Conservation (phyloP, 2,113 vertebrate species). For the Lanius collurio region DNA sequence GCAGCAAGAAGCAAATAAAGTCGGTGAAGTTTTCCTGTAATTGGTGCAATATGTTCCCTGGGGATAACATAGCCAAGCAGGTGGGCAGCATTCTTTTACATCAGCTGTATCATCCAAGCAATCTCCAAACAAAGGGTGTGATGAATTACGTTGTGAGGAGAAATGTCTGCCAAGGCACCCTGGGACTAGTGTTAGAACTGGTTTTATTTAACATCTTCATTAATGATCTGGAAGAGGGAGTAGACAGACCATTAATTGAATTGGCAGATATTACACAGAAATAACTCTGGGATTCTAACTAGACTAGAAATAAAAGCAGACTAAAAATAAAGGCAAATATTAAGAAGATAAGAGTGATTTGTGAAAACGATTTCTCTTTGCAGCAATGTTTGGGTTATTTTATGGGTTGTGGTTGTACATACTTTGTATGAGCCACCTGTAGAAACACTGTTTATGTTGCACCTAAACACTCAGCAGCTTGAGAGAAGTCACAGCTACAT, state of each 20-base stretch:
- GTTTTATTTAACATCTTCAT: constrained; percentile 67
- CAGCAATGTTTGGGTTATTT: not conserved
- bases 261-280: constrained; percentile 43
- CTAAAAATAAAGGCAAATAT: not conserved
- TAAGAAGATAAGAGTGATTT: not conserved
- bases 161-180: constrained; percentile 28
- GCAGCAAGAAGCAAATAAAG: not conserved
- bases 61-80: not conserved
- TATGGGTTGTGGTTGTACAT: not conserved
- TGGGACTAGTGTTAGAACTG: constrained; percentile 37
- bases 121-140: constrained; percentile 9
- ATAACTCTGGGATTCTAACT: not conserved
- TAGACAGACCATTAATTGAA: constrained; percentile 66
- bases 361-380: not conserved
- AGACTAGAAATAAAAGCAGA: not conserved
- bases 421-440: not conserved
- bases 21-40: constrained; percentile 1
- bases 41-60: not conserved
- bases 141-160: constrained; percentile 23
- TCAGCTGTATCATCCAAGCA: constrained; percentile 16
- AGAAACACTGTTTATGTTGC: not conserved
- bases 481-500: not conserved
- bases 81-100: constrained; percentile 18
- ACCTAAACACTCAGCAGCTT: not conserved
- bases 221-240: constrained; percentile 65